Base-by-base conservation (phyloP, 64 coral and sea anemone genomes). In the Hydrozoanthus tunicans region DNA sequence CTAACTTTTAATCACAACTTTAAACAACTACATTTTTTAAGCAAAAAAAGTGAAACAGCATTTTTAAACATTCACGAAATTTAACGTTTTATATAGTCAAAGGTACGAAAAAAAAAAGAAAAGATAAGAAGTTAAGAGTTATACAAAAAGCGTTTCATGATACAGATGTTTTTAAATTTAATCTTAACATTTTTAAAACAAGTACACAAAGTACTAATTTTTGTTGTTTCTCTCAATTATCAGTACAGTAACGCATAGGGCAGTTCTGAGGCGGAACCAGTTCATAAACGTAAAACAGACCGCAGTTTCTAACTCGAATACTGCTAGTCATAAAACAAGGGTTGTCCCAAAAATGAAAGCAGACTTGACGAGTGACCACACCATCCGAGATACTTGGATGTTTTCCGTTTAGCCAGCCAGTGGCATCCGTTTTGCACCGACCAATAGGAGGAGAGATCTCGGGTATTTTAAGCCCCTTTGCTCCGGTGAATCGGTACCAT, bases 401-500 rank as follows among this genome's bases (percentile, higher is more conserved):
- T 9, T 77, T 15, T 6, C 68, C 80, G 5, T 89, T 80, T 11
- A 95, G 51, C 94, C 94, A 95, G 5, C 94, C 94, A 11, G 94
- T 78, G 1, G 90, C 90, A 32, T 90, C 59, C 1, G 90, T 90
- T 32, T 84, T 80, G 6, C 94, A 95, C 4, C 78, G 79, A 2
- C 84, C 0, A 10, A 7, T 76, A 1, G 69, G 85, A 1, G 82
- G 68, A 9, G 70, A 68, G 26, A 24, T 62, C 4, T 79, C 82
- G 1, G 94, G 84, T 72, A 95, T 95, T 62, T 79, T 32, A n/a
- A 12, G 73, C 0, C 94, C 90, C 0, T 77, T 59, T 53, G 73
- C 25, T 3, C 90, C 85, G n/a, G 68, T 92, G 27, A 95, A 95
- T 25, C 94, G 83, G 62, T 95, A 95, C 94, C 94, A 95, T 62